Conservation (phyloP, 2,888 invertebrate genomes). For the Rhyacophila evoluta region DNA sequence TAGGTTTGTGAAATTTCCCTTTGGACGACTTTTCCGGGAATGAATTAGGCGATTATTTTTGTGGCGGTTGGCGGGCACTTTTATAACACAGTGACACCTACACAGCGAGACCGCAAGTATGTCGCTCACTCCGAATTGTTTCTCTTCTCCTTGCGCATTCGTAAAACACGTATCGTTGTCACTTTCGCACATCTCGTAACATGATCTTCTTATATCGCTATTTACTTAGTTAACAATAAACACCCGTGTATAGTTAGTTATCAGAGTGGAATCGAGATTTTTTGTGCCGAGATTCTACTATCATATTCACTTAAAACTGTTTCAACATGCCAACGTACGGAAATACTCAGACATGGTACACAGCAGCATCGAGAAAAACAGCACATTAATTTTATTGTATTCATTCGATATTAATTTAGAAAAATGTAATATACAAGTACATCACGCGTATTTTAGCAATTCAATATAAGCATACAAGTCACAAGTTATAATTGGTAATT, state of each 20-base stretch:
- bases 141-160: background rate
- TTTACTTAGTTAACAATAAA: slow-evolving; percentile 29
- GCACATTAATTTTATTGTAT: too few relatives aligned
- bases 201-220: slow-evolving; percentile 27
- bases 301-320: too few relatives aligned
- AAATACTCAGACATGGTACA: too few relatives aligned
- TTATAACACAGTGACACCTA: slow-evolving; percentile 22
- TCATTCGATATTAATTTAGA: too few relatives aligned
- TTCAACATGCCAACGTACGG: too few relatives aligned
- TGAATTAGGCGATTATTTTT: background rate
- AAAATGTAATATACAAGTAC: too few relatives aligned
- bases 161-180: slow-evolving; percentile 3
- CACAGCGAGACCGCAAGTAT: slow-evolving; percentile 2
- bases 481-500: too few relatives aligned
- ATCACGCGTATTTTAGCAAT: too few relatives aligned
- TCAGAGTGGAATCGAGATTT: background rate
- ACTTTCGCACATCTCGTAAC: slow-evolving; percentile 26
- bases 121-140: background rate
- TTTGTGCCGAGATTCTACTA: too few relatives aligned
- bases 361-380: too few relatives aligned
- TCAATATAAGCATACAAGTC: too few relatives aligned
- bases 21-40: slow-evolving; percentile 7
- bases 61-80: background rate
- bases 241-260: slow-evolving; percentile 25
- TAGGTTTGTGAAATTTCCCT: background rate